These are phyloP conservation scores for Mactromeris polynyma DNA, from an alignment of 2,888 invertebrate species.

Conservation along the genomic window DNA sequence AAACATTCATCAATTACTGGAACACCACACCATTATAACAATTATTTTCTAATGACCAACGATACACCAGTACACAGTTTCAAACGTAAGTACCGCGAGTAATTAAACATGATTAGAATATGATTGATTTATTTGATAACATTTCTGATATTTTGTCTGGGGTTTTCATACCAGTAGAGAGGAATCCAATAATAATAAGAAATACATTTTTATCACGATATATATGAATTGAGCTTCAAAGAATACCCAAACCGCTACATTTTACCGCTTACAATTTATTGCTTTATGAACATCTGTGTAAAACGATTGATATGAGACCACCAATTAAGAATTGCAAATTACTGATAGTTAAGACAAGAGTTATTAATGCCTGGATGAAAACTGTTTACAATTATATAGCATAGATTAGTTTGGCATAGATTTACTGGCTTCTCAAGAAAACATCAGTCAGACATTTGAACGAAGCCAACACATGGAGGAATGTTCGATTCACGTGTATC, in stretches of 20 bases:
- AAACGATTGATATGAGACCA: constrained; percentile 35
- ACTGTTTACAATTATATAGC: constrained; percentile 28
- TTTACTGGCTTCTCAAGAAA: constrained; percentile 27
- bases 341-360: constrained; percentile 39
- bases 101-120: not conserved
- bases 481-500: not conserved
- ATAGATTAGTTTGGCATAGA: constrained; percentile 45
- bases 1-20: not conserved
- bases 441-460: not conserved
- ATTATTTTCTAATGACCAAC: not conserved
- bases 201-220: not conserved
- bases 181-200: not conserved
- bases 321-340: constrained; percentile 54
- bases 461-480: not conserved
- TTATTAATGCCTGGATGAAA: constrained; percentile 47
- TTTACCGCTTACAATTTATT: constrained; percentile 29
- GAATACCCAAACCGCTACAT: not conserved
- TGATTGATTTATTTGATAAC: not conserved
- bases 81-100: not conserved
- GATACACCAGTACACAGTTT: not conserved
- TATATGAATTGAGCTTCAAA: constrained; percentile 17
- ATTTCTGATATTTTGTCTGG: not conserved
- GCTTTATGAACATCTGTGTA: constrained; percentile 42
- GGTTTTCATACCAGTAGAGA: not conserved
- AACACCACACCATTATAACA: not conserved